Evolutionary conservation across 2,888 invertebrate genomes (phyloP).

Genomic region (Amphipoea lucens): DNA sequence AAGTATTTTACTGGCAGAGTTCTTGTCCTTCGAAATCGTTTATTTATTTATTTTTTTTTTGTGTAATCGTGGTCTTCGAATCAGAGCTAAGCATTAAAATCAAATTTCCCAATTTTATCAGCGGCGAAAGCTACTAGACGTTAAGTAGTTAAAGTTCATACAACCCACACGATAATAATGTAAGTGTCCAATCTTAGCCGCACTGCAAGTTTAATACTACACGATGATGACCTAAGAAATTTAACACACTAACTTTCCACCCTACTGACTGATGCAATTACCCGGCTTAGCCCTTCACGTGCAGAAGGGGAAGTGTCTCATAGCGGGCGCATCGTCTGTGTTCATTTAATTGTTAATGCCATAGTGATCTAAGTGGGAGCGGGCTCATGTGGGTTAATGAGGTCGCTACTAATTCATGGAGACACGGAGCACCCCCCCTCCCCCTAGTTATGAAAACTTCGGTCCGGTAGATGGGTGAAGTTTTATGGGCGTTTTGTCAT

Average conservation of each 20-base stretch:
- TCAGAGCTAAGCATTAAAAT: neutral
- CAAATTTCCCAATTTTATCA: too few species aligned
- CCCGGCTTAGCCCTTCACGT: conserved; percentile 64
- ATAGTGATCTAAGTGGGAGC: conserved; percentile 81
- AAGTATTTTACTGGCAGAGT: neutral
- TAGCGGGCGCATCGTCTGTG: conserved; percentile 71
- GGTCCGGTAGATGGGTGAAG: conserved; percentile 71
- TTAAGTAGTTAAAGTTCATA: neutral
- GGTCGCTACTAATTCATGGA: conserved; percentile 86
- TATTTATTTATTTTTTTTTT: too few species aligned
- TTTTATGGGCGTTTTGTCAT: conserved; percentile 72
- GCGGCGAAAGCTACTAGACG: neutral
- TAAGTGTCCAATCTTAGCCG: conserved; percentile 33
- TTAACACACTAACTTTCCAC: conserved; percentile 50
- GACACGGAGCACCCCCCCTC: conserved; percentile 76
- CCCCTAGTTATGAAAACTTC: conserved; percentile 76
- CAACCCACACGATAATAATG: conserved; percentile 2
- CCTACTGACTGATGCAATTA: conserved; percentile 66
- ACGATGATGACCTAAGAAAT: conserved; percentile 48
- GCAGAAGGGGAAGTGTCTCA: conserved; percentile 61
- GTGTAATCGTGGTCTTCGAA: too few species aligned
- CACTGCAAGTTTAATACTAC: conserved; percentile 46
- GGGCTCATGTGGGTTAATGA: conserved; percentile 87
- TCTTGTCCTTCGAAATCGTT: neutral
- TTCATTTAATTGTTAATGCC: conserved; percentile 86